Evolutionary conservation across 2,888 invertebrate species (phyloP).

Genomic region (Crocallis elinguaria): DNA sequence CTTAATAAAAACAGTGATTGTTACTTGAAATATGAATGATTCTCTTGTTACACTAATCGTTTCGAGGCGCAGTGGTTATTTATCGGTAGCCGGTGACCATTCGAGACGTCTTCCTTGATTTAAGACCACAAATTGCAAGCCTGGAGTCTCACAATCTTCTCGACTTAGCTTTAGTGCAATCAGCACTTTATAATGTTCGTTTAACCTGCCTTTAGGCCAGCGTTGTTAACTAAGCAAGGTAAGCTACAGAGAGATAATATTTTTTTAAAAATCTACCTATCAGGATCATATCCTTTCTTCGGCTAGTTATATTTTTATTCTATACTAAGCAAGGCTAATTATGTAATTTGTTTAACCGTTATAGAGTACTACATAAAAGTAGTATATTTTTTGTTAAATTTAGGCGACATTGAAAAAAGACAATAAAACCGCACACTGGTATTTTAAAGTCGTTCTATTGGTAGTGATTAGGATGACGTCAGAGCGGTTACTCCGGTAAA

Average conservation of each 20-base stretch:
- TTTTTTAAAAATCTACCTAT: no score
- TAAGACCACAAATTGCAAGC: conserved; percentile 80
- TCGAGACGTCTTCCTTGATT: conserved; percentile 69
- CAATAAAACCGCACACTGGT: neutral
- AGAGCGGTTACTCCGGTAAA: conserved; percentile 1
- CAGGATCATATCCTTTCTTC: no score
- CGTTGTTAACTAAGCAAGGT: conserved; percentile 16
- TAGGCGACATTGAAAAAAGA: no score
- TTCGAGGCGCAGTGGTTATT: conserved; percentile 67
- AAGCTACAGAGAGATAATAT: no score
- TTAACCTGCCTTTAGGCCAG: conserved; percentile 27
- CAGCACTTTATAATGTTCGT: conserved; percentile 41
- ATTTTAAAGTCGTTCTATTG: neutral
- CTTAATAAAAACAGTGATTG: conserved; percentile 55
- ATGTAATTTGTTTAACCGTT: no score
- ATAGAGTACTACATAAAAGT: no score
- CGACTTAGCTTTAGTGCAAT: conserved; percentile 54
- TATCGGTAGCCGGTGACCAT: conserved; percentile 75
- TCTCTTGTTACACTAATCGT: conserved; percentile 76
- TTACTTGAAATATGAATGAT: conserved; percentile 57
- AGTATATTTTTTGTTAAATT: no score
- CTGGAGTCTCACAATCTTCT: conserved; percentile 57
- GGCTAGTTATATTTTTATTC: no score
- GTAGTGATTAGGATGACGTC: conserved; percentile 5
- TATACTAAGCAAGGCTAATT: no score